These are phyloP conservation scores for Cyanoliseus patagonus DNA, from an alignment of 2,113 vertebrate genomes.

Conservation along the genomic window DNA sequence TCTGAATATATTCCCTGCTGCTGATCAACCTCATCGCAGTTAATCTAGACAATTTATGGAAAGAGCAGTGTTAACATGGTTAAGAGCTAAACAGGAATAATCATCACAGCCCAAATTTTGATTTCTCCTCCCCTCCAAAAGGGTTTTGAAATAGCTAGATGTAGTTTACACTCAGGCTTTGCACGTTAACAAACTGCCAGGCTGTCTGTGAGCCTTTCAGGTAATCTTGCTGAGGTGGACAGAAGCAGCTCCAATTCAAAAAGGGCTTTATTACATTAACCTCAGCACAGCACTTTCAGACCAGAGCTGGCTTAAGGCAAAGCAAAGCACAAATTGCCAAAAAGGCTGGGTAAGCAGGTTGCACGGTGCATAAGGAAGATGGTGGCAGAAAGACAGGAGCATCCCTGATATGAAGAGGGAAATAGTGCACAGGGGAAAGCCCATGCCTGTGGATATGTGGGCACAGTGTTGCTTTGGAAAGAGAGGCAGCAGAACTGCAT, in stretches of 20 bases:
- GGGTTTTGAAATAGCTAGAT: neutral
- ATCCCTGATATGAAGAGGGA: neutral
- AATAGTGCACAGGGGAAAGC: neutral
- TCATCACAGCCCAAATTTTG: neutral
- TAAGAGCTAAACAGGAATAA: neutral
- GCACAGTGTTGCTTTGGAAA: neutral
- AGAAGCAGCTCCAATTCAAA: neutral
- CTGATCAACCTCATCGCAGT: neutral
- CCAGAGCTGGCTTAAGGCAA: neutral
- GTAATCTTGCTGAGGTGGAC: neutral
- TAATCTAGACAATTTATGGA: neutral
- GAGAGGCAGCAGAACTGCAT: neutral
- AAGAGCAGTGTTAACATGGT: neutral
- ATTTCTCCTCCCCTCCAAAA: neutral
- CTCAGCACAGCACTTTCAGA: neutral
- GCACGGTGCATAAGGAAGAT: rapidly evolving
- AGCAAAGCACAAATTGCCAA: neutral
- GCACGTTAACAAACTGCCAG: neutral
- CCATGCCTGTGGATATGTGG: neutral
- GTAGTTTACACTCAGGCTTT: neutral
- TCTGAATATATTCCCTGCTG: neutral
- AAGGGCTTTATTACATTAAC: neutral
- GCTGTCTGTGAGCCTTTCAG: neutral
- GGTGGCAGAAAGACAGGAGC: neutral
- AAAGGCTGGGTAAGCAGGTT: neutral